These are phyloP conservation scores for Nibea coibor DNA, from an alignment of 2,113 vertebrate genomes.

Conservation along the genomic window DNA sequence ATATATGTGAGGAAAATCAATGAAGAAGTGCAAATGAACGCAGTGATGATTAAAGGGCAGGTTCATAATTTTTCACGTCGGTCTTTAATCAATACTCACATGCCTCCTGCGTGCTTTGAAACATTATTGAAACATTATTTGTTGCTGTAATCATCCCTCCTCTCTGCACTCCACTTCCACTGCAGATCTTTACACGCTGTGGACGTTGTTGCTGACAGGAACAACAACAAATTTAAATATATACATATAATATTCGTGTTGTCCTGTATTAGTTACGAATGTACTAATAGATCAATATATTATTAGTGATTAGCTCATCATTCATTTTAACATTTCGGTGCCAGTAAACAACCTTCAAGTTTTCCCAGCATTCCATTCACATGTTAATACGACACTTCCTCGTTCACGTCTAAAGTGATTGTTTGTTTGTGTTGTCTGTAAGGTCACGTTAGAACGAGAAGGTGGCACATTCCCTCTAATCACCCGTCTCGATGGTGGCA, in stretches of 20 bases:
- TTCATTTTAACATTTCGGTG: background rate
- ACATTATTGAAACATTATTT: background rate
- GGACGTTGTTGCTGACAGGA: too few species aligned
- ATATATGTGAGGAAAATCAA: background rate
- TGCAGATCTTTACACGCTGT: background rate
- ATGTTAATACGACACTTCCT: background rate
- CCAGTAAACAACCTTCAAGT: background rate
- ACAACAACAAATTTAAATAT: background rate
- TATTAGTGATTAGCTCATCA: background rate
- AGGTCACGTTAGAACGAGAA: background rate
- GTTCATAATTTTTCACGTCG: background rate
- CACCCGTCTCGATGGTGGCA: slow-evolving; percentile 6
- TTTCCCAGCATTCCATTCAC: background rate
- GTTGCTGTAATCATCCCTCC: too few species aligned
- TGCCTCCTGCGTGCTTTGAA: background rate
- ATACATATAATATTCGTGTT: background rate
- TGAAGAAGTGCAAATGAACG: background rate
- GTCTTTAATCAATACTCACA: background rate
- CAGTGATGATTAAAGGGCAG: background rate
- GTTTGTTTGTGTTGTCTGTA: background rate
- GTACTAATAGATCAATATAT: background rate
- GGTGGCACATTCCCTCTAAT: slow-evolving; percentile 23
- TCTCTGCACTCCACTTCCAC: too few species aligned
- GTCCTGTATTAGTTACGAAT: background rate
- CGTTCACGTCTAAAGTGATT: background rate